These are phyloP conservation scores for Tachuris rubrigastra DNA, from an alignment of 2,113 vertebrate genomes.

Conservation along the genomic window DNA sequence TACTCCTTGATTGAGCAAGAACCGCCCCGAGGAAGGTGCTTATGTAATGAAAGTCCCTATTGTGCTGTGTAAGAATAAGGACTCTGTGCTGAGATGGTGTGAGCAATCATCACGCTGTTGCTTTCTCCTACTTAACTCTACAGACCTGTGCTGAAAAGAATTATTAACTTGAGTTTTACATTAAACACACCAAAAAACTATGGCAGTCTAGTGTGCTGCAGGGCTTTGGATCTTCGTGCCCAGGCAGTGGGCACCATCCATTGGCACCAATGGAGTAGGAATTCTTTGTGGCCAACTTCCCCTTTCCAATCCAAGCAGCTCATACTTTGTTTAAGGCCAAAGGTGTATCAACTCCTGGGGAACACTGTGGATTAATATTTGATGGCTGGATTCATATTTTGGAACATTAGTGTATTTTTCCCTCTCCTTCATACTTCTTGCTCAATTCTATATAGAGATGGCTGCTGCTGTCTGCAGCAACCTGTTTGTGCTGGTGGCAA, in stretches of 20 bases:
- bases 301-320: neutral
- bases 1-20: neutral
- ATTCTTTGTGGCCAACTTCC: neutral
- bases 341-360: neutral
- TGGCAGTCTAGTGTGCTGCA: accelerated
- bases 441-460: neutral
- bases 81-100: neutral
- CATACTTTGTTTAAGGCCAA: neutral
- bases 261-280: neutral
- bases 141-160: neutral
- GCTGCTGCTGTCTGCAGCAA: neutral
- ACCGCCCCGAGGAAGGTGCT: neutral
- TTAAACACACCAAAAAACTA: neutral
- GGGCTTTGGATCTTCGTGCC: neutral
- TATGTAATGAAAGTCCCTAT: neutral
- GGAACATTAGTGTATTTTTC: neutral
- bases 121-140: neutral
- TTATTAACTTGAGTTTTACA: neutral
- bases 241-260: neutral
- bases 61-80: neutral
- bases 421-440: neutral
- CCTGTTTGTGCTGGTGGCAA: neutral
- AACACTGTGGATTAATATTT: neutral
- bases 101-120: neutral
- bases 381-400: neutral